Conservation (phyloP, 2,888 invertebrate species). For the Brenthis hecate region DNA sequence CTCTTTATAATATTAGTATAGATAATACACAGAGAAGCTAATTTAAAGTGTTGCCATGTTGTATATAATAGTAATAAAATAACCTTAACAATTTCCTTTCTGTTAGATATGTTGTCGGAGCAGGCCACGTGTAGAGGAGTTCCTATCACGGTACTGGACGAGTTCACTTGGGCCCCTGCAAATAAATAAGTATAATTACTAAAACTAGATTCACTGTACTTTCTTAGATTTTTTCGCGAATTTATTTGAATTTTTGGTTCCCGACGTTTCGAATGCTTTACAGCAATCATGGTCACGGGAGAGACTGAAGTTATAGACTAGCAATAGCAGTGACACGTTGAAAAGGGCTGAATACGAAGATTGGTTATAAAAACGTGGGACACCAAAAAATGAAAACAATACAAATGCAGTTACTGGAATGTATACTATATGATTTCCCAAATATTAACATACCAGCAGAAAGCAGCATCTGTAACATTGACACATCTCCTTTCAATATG, state of each 20-base stretch:
- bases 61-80: background rate
- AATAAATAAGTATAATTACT: background rate
- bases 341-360: too few species aligned
- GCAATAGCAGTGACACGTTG: too few species aligned
- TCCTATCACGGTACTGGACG: constrained; percentile 90
- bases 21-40: background rate
- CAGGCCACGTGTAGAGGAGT: constrained; percentile 92
- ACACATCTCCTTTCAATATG: constrained; percentile 90
- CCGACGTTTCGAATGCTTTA: too few species aligned
- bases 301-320: too few species aligned
- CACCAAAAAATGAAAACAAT: too few species aligned
- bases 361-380: too few species aligned
- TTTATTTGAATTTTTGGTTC: too few species aligned
- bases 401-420: too few species aligned
- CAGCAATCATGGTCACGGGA: too few species aligned
- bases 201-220: background rate
- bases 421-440: too few species aligned
- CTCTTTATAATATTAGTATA: too few species aligned
- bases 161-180: constrained; percentile 89
- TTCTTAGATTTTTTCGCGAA: too few species aligned
- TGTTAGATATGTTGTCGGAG: constrained; percentile 89
- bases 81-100: constrained; percentile 83
- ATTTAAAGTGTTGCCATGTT: background rate
- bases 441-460: constrained; percentile 81
- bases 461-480: constrained; percentile 87